Evolutionary conservation across 2,888 invertebrate genomes (phyloP).

Genomic region (Seira musarum): DNA sequence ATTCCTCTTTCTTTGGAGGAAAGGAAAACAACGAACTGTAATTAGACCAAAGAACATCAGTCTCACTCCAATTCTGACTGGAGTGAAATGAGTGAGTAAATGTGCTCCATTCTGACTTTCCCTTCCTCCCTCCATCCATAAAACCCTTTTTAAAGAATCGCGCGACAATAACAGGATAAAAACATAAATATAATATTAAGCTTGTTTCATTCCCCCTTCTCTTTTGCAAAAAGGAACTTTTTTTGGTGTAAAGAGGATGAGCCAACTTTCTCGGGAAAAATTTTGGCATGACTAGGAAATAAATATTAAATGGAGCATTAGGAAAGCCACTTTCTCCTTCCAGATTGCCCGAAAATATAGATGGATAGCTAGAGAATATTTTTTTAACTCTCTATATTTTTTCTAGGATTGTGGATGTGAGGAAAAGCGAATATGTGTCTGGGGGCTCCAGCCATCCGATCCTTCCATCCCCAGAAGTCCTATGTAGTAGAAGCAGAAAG

Average conservation of each 20-base stretch:
- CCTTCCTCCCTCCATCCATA: background rate
- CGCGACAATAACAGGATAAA: too few relatives aligned
- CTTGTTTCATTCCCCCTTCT: too few relatives aligned
- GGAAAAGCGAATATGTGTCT: slow-evolving; percentile 32
- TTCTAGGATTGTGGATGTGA: slow-evolving; percentile 4
- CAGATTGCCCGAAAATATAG: slow-evolving; percentile 15
- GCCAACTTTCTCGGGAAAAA: slow-evolving; percentile 31
- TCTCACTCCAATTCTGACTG: too few relatives aligned
- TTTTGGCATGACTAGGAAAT: slow-evolving; percentile 43
- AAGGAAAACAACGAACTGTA: too few relatives aligned
- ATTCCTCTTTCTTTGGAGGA: too few relatives aligned
- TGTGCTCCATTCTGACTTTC: background rate
- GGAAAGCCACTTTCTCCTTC: slow-evolving; percentile 34
- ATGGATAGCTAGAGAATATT: slow-evolving; percentile 9
- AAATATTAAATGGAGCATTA: slow-evolving; percentile 51
- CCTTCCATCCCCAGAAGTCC: background rate
- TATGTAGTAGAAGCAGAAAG: background rate
- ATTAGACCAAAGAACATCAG: too few relatives aligned
- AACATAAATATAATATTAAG: too few relatives aligned
- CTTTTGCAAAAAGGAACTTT: too few relatives aligned
- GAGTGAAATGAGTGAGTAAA: background rate
- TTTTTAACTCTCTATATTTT: too few relatives aligned
- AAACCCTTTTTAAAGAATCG: too few relatives aligned
- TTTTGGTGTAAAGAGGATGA: background rate
- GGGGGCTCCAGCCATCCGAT: slow-evolving; percentile 24